Evolutionary conservation across 2,797 vertebrate genomes (phyloP), one percentile per base, ranked within the genome.

Genomic region (Sylvilagus floridanus): DNA sequence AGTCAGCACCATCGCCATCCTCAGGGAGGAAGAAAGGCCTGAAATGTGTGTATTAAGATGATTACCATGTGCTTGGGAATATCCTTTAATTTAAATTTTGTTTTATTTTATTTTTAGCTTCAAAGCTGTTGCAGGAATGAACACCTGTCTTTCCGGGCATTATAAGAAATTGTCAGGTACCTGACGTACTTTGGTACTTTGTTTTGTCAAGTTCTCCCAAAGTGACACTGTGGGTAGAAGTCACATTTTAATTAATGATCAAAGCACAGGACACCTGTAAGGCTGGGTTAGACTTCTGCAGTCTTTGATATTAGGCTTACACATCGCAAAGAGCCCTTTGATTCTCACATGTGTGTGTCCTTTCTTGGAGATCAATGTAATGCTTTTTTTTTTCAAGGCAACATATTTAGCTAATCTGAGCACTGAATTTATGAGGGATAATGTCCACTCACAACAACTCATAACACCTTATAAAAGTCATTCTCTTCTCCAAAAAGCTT

Each of bases 71-170:
- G 95, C 98, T 95, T 96, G 97, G 95, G 97, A 98, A 98, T 98
- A 98, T 98, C 98, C 98, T 98, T 98, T 98, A 98, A 98, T 98
- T 98, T 98, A 97, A 98, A 98, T 98, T 98, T 98, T 97, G 96
- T 97, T 98, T 98, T 98, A 97, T 98, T 98, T 98, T 98, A 98
- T 97, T 98, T 98, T 98, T 98, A 98, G 97, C 98, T 98, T 98
- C 98, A 98, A 98, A 98, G 98, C 97, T 95, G 97, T 97, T 95
- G 90, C 94, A 98, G 98, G 98, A 98, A 98, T 98, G 98, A 98
- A 98, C 98, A 98, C 98, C 98, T 98, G 98, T 98, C 98, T 97
- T 98, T 97, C 97, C 81, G 87, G 95, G 96, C 97, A 97, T 98
- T 98, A 97, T 82, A 95, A 98, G 97, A 98, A 98, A 98, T 98